Evolutionary conservation across 2,797 vertebrate species (phyloP), one percentile per base, ranked within the genome.

Genomic region (Rhynchonycteris naso): DNA sequence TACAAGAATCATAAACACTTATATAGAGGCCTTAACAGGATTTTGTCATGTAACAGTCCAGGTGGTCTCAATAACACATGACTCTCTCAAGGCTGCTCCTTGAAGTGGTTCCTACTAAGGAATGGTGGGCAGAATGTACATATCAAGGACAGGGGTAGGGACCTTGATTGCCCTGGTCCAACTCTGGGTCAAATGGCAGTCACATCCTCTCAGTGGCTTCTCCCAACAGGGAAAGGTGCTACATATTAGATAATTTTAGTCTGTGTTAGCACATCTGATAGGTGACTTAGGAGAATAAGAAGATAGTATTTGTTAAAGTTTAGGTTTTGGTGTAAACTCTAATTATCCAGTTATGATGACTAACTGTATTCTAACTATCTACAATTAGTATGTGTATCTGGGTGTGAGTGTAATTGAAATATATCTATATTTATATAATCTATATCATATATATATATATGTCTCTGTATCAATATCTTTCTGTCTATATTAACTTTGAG

Each of bases 291-390:
- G 24, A 80, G 61, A 30, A 30, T 68, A 86, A 89, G 72, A 79
- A 75, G 80, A 87, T 71, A 61, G 19, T 93, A 15, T 50, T 52
- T 85, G 28, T 35, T 92, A 54, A 95, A 43, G 22, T 87, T 95
- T 65, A n/a, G 43, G 35, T 86, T 90, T 43, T 89, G 33, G 74
- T 35, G 52, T 79, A n/a, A 95, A 47, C 95, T 94, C 81, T 28
- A 88, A 13, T 89, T 58, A 56, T 58, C 21, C 79, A 22, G 30
- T 58, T 81, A 71, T 81, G 50, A 47, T 58, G 11, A 65, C 26
- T 11, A 56, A 59, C 30, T 2, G 24, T 33, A 4, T 65, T 88
- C 43, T 74, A 26, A 9, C 2, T 76, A n/a, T 13, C 18, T 89
- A 33, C 13, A 11, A 5, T 65, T 63, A 38, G 15, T 65, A 10